A percentile compares a stretch with the other conserved stretches of the same genome.
phyloP scores from a whole-genome alignment of 1,140 invertebrate species.

The Rhagoletis pomonella region DNA sequence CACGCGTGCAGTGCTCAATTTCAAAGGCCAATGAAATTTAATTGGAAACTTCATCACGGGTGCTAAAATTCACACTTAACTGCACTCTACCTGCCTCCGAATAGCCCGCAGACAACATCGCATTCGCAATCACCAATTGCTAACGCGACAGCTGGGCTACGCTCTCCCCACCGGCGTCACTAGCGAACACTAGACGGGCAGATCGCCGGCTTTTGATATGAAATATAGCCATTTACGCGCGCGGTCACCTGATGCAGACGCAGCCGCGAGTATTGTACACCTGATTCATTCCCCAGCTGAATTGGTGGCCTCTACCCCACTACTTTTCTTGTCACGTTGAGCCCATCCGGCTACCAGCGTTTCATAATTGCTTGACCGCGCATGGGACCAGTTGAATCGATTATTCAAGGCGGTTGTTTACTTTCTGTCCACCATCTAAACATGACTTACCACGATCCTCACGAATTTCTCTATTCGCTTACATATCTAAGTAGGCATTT shows the following conservation, averaged over 20 bases:
- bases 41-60: conserved; percentile 74
- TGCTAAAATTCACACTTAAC: conserved; percentile 71
- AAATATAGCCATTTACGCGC: conserved; percentile 23
- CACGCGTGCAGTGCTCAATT: conserved; percentile 53
- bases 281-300: conserved; percentile 33
- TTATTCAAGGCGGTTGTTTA: neutral
- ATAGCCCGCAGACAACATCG: conserved; percentile 2
- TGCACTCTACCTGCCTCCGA: conserved; percentile 26
- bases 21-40: conserved; percentile 70
- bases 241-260: neutral
- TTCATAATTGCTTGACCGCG: conserved; percentile 42
- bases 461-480: neutral
- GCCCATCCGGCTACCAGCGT: conserved; percentile 31
- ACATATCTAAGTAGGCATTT: neutral
- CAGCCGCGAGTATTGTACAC: neutral
- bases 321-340: conserved; percentile 13
- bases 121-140: neutral
- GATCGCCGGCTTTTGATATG: conserved; percentile 34
- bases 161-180: neutral
- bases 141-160: neutral
- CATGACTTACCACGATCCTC: neutral
- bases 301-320: neutral
- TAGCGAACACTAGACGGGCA: neutral
- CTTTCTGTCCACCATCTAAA: neutral
- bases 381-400: neutral